Base-by-base conservation (phyloP, 2,888 invertebrate genomes). In the Plagodis dolabraria region DNA sequence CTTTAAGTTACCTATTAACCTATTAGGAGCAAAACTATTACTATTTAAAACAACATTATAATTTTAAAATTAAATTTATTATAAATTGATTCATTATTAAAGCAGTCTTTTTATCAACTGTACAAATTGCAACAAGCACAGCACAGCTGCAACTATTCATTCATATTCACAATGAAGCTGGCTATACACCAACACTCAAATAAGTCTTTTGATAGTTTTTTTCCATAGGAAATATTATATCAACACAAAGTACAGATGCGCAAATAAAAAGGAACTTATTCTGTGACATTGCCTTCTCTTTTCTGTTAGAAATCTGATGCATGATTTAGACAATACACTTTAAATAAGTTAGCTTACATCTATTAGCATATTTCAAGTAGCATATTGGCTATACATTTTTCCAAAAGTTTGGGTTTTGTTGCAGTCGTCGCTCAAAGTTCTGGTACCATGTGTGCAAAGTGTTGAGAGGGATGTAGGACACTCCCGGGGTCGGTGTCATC, bases 351-450 rank as follows among this genome's bases (percentile, higher is more conserved):
- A 58, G 11, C 9, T 47, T 22, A 22, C 22, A 22, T 22, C 22
- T 22, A 22, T 1, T n/a, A n/a, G n/a, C n/a, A 4, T 22, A 22
- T 22, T 22, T 22, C 22, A 22, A 22, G 22, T 22, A 22, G 22
- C 22, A 22, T 22, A 22, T 22, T 36, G 36, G 54, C 64, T 59
- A 64, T 71, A 85, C 84, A 68, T 83, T 86, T 76, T 96, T 97
- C 99, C 99, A 99, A 85, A 99, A 99, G 81, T 98, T 96, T 0
- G 99, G 99, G 91, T 98, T 98, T 67, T 96, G 96, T 70, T 96
- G 95, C 65, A 99, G 90, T 71, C 98, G 94, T 72, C 99, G 93
- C 80, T 98, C 96, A 80, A 99, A 99, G 82, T 96, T 99, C 67
- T 96, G 95, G 80, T 97, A 99, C 99, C 99, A 99, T 35, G 95